These are phyloP conservation scores for Nebria salina DNA, from an alignment of 2,888 invertebrate genomes.

Conservation along the genomic window DNA sequence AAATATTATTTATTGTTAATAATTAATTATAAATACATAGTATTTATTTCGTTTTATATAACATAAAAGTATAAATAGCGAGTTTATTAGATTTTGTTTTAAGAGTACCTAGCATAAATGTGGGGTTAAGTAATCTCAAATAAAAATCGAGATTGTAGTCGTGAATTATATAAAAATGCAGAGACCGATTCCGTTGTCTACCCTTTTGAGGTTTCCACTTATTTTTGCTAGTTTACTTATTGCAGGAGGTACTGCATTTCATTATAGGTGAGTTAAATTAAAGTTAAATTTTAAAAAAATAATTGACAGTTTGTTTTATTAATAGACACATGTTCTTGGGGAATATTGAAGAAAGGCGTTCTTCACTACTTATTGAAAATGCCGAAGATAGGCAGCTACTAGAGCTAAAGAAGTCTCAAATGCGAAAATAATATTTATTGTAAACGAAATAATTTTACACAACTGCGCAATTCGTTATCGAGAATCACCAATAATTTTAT, in stretches of 20 bases:
- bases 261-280: conserved; percentile 44
- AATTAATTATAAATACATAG: not conserved
- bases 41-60: not conserved
- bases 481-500: not conserved
- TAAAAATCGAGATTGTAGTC: not conserved
- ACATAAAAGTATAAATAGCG: not conserved
- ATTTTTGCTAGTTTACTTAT: conserved; percentile 52
- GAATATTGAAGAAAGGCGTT: conserved; percentile 25
- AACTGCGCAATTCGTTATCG: not conserved
- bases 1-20: not conserved
- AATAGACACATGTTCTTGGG: conserved; percentile 28
- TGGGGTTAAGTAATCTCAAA: conserved; percentile 18
- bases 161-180: conserved; percentile 46
- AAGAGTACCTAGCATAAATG: not conserved
- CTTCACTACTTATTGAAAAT: conserved; percentile 27
- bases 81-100: not conserved
- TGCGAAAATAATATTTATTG: conserved; percentile 28
- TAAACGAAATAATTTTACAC: not conserved
- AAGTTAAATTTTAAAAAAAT: not conserved
- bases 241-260: conserved; percentile 50
- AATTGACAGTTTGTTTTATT: not conserved
- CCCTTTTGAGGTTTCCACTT: conserved; percentile 52
- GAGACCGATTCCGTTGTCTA: conserved; percentile 49
- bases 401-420: conserved; percentile 21
- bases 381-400: conserved; percentile 23